Conservation (phyloP, 1,140 invertebrate genomes). For the Rhopalosiphum padi region DNA sequence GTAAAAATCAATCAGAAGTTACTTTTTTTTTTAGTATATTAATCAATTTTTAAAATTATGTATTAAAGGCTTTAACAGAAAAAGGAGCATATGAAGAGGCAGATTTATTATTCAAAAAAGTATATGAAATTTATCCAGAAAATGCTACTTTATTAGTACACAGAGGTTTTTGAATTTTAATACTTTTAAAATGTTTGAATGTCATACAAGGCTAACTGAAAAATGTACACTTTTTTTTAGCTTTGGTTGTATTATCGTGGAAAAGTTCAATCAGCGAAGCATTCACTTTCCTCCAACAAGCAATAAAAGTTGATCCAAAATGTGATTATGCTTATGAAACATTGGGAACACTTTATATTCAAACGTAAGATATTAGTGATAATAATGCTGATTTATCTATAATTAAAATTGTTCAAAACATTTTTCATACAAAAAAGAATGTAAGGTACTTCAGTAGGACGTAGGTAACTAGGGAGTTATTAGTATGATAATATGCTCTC, state of each 20-base stretch:
- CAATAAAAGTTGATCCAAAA: slow-evolving; percentile 86
- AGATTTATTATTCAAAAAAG: slow-evolving; percentile 81
- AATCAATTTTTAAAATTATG: not conserved
- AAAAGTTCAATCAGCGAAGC: slow-evolving; percentile 81
- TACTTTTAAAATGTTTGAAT: not conserved
- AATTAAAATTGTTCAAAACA: not conserved
- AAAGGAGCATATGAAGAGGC: slow-evolving; percentile 82
- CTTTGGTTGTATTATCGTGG: slow-evolving; percentile 72
- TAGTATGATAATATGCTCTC: no score
- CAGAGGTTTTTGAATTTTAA: slow-evolving; percentile 67
- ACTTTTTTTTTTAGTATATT: not conserved
- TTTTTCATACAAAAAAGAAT: not conserved
- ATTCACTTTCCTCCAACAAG: slow-evolving; percentile 79
- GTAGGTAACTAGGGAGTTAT: not conserved
- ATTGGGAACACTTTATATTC: slow-evolving; percentile 90
- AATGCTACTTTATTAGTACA: slow-evolving; percentile 90
- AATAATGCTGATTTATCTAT: not conserved
- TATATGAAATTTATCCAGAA: slow-evolving; percentile 80
- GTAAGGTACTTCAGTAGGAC: not conserved
- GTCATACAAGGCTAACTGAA: not conserved
- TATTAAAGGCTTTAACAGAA: slow-evolving; percentile 75
- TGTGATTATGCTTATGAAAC: slow-evolving; percentile 96
- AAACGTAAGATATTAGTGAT: slow-evolving; percentile 71
- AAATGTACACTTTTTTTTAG: slow-evolving; percentile 62
- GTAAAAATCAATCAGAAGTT: slow-evolving; percentile 64